Evolutionary conservation across 2,888 invertebrate genomes (phyloP), one percentile per base, ranked within the genome.

Genomic region (Meiosimyza platycephala): DNA sequence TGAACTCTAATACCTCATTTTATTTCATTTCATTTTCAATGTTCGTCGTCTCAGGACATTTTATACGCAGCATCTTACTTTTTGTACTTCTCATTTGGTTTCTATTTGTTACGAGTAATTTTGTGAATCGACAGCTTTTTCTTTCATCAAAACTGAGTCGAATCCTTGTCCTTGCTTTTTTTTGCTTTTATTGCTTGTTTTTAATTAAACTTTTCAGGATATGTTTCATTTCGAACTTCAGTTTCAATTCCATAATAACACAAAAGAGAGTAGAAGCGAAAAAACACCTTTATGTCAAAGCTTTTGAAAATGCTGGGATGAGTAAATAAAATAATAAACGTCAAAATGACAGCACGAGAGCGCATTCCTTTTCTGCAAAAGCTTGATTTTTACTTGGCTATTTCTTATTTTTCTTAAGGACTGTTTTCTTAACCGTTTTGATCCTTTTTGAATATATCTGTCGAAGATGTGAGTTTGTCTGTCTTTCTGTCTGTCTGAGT

Each of bases 51-150:
- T 28, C 4, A 62, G 62, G 47, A 62, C 47, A 33, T 15, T 62
- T 9, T 18, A 28, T 64, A 64, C 64, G 51, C 64, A 64, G 64
- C 64, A 64, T 64, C 64, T 22, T 18, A n/a, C 18, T 57, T 67
- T 40, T 40, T 40, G 6, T 9, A 40, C 55, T 51, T 48, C 22
- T 59, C 18, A 59, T 51, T 50, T 28, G n/a, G 60, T 28, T 40
- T 40, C 40, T 9, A 7, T 40, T 40, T 40, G 40, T 40, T 40
- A 40, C 6, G 40, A 40, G 40, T 40, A 57, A 69, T 57, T 69
- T 69, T 69, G 68, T 69, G 68, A 69, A 69, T 69, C 50, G 50
- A 59, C 50, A 69, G 59, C 59, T 59, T 69, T 40, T 59, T 69
- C 68, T 69, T 69, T 59, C 68, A 59, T 50, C 51, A 69, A 59